These are phyloP conservation scores for Rhopalosiphum padi DNA, from an alignment of 1,140 invertebrate genomes.

Conservation along the genomic window DNA sequence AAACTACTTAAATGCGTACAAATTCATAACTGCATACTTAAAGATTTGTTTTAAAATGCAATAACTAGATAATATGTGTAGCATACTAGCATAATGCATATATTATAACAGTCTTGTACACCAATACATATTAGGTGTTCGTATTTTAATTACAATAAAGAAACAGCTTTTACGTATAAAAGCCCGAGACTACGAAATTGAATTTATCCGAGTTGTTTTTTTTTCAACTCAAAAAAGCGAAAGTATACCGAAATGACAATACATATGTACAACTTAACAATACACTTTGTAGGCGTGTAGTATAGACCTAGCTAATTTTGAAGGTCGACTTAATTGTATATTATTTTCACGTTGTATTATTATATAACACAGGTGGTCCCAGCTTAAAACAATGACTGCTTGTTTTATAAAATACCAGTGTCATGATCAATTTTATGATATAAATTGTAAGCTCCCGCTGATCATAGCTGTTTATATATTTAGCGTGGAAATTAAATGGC, in stretches of 20 bases:
- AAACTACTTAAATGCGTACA: not conserved
- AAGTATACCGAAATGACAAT: conserved; percentile 27
- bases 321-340: conserved; percentile 50
- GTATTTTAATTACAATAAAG: not conserved
- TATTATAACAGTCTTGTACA: not conserved
- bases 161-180: not conserved
- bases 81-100: not conserved
- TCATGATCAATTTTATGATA: conserved; percentile 28
- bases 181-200: not conserved
- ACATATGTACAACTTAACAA: conserved; percentile 7
- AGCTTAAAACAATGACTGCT: conserved; percentile 27
- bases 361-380: conserved; percentile 23
- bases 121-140: not conserved
- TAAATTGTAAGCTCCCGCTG: conserved; percentile 31
- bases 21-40: not conserved
- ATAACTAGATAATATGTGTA: no score
- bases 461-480: not conserved
- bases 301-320: not conserved
- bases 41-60: not conserved
- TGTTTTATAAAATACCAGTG: not conserved
- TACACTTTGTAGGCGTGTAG: not conserved
- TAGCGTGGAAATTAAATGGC: not conserved
- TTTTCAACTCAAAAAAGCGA: conserved; percentile 21
- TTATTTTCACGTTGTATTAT: conserved; percentile 46
- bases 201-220: not conserved